phyloP scores from a whole-genome alignment of 2,113 vertebrate species.

The Prolemur simus region DNA sequence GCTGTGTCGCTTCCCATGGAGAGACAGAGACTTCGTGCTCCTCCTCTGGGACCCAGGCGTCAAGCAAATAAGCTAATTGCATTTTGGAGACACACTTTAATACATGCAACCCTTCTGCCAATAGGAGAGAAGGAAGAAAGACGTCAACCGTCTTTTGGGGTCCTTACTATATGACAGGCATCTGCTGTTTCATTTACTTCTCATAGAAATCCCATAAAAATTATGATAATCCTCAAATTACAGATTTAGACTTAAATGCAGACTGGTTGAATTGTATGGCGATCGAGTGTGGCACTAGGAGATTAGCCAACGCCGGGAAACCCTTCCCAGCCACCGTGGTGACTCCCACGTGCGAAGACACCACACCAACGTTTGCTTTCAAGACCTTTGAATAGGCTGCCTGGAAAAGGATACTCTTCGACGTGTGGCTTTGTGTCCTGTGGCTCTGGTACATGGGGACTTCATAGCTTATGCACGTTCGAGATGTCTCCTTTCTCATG shows the following conservation, averaged over 20 bases:
- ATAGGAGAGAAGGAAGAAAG: neutral
- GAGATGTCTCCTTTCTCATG: neutral
- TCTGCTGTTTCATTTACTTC: neutral
- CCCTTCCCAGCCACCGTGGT: neutral
- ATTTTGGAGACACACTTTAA: neutral
- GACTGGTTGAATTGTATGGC: rapidly evolving
- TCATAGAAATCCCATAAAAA: neutral
- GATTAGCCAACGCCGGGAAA: neutral
- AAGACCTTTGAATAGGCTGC: neutral
- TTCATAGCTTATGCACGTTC: rapidly evolving
- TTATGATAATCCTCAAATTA: neutral
- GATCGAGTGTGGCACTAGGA: neutral
- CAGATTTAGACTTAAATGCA: neutral
- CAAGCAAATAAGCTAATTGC: neutral
- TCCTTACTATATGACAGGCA: neutral
- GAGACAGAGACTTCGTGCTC: neutral
- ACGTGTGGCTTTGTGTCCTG: rapidly evolving
- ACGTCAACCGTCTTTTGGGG: neutral
- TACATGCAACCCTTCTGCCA: neutral
- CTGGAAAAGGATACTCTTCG: neutral
- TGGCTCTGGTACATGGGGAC: neutral
- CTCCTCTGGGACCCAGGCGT: neutral
- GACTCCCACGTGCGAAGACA: neutral
- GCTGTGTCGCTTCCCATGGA: neutral
- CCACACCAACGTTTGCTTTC: no score